Conservation (phyloP, 2,797 vertebrate species). For the Lepilemur ruficaudatus region DNA sequence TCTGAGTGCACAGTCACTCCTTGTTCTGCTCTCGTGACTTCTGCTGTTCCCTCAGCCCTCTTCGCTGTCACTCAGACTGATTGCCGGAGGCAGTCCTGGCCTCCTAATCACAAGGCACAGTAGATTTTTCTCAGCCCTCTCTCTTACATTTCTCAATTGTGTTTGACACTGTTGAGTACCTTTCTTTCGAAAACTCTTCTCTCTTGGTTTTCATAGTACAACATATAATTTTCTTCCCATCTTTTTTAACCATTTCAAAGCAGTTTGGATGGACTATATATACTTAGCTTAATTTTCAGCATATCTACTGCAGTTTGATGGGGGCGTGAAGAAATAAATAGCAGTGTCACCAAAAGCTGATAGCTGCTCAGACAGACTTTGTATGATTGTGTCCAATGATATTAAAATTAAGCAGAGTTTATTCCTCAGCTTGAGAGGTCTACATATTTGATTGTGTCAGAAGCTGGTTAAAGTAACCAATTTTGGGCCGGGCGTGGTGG, state of each 20-base stretch:
- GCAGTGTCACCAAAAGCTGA: neutral
- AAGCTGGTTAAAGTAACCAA: neutral
- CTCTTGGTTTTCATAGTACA: neutral
- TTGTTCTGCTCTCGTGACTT: neutral
- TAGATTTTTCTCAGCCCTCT: neutral
- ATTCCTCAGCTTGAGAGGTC: neutral
- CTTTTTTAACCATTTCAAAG: slow-evolving; percentile 1
- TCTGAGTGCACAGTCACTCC: neutral
- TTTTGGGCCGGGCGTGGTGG: too few species aligned
- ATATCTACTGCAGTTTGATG: neutral
- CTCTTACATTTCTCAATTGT: neutral
- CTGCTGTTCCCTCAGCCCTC: neutral
- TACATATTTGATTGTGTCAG: neutral
- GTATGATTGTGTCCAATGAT: neutral
- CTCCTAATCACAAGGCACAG: neutral
- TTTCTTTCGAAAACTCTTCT: slow-evolving; percentile 7
- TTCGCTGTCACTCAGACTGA: neutral
- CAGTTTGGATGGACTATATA: neutral
- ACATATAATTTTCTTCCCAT: slow-evolving; percentile 4
- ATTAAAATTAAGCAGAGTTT: neutral
- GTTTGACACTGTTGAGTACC: neutral
- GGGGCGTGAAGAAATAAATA: neutral
- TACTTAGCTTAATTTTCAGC: neutral
- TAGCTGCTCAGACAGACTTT: neutral
- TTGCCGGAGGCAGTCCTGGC: neutral